Conservation (phyloP, 2,113 vertebrate species). For the Balaeniceps rex region DNA sequence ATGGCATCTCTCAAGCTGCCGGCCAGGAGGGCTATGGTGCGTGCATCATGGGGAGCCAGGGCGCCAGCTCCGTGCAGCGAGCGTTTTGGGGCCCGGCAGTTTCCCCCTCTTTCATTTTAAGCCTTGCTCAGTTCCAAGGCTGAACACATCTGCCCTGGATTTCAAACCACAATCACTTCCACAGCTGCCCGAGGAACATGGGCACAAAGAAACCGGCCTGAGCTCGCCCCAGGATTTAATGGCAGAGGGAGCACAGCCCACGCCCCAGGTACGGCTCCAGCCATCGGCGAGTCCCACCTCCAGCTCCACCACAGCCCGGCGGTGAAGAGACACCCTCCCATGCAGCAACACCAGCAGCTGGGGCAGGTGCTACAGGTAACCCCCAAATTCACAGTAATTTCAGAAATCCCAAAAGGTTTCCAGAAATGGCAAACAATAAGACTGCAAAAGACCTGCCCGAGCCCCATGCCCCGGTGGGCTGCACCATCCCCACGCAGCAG, state of each 20-base stretch:
- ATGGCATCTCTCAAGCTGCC: not conserved
- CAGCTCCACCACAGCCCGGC: not conserved
- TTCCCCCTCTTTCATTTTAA: not conserved
- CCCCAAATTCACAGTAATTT: not conserved
- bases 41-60: not conserved
- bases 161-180: not conserved
- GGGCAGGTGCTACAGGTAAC: not conserved
- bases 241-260: not conserved
- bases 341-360: rapidly evolving
- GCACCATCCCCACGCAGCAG: not conserved
- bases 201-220: not conserved
- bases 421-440: not conserved
- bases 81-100: rapidly evolving
- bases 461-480: rapidly evolving
- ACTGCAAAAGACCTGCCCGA: not conserved
- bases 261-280: not conserved
- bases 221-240: not conserved
- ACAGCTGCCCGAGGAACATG: rapidly evolving
- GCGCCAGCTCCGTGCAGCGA: not conserved
- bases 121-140: not conserved
- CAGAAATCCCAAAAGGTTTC: not conserved
- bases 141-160: not conserved
- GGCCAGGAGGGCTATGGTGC: rapidly evolving
- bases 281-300: rapidly evolving
- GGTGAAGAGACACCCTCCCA: not conserved